These are phyloP conservation scores for Setipinna tenuifilis DNA, from an alignment of 2,797 vertebrate genomes.

Conservation along the genomic window DNA sequence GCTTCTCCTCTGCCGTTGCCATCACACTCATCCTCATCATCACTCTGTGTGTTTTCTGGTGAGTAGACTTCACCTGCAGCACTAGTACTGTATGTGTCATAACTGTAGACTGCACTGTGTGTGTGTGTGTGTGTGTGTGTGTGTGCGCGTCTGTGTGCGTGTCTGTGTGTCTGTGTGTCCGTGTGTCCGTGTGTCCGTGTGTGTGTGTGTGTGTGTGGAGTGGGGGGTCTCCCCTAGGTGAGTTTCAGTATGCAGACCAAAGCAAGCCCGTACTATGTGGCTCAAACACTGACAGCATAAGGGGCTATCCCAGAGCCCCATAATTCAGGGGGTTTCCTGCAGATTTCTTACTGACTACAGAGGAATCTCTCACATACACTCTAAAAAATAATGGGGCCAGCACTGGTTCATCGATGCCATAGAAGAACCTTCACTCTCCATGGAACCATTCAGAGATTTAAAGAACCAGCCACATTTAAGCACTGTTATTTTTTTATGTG, in stretches of 20 bases:
- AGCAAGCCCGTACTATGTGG: not conserved
- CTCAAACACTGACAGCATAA: not conserved
- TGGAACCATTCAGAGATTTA: too few relatives aligned
- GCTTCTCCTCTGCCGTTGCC: conserved; percentile 60
- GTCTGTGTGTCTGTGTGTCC: too few relatives aligned
- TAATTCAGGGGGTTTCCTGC: not conserved
- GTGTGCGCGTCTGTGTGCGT: too few relatives aligned
- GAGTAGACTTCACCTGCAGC: conserved; percentile 56
- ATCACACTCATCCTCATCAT: conserved; percentile 55
- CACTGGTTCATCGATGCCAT: too few relatives aligned
- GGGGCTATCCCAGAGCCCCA: not conserved
- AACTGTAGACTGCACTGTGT: not conserved
- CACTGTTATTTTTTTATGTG: too few relatives aligned
- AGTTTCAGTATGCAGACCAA: not conserved
- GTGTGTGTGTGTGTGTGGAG: too few relatives aligned
- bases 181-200: too few relatives aligned
- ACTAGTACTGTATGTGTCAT: too few relatives aligned
- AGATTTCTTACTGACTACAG: not conserved
- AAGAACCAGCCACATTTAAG: too few relatives aligned
- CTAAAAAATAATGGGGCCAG: too few relatives aligned
- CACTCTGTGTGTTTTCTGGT: conserved; percentile 70
- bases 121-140: too few relatives aligned
- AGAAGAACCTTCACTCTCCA: too few relatives aligned
- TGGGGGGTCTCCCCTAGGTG: not conserved
- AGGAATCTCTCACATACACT: not conserved